Conservation (phyloP, 2,113 vertebrate genomes). For the Actenoides lindsayi region DNA sequence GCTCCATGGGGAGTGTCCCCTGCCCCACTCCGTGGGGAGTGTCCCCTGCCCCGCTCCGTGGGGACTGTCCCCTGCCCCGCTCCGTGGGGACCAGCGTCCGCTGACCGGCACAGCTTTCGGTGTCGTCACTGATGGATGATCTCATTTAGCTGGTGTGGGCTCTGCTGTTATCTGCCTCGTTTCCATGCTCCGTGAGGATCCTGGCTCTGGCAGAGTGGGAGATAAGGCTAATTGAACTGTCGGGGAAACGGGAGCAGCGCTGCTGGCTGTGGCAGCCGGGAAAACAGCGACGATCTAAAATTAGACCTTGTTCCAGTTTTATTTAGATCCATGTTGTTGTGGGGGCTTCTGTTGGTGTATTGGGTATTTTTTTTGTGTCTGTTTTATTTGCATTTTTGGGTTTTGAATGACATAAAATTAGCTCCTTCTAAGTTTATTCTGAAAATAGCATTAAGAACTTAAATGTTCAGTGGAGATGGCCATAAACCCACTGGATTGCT, state of each 20-base stretch:
- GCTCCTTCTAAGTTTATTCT: slow-evolving; percentile 9
- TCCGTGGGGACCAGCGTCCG: background rate
- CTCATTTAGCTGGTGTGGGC: background rate
- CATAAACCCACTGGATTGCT: background rate
- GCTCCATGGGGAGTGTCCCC: background rate
- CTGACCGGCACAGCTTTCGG: fast-evolving
- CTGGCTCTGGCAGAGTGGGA: background rate
- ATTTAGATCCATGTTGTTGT: background rate
- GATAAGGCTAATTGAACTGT: slow-evolving; percentile 31
- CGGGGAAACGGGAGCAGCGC: background rate
- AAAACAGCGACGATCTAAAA: background rate
- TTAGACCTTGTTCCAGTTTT: slow-evolving; percentile 3
- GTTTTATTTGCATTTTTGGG: slow-evolving; percentile 24
- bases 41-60: background rate
- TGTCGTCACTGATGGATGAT: background rate
- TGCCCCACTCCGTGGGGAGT: background rate
- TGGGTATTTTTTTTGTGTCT: background rate
- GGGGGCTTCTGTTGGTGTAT: background rate
- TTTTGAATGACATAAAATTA: slow-evolving; percentile 18
- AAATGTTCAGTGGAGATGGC: background rate
- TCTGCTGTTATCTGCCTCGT: background rate
- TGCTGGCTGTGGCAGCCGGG: background rate
- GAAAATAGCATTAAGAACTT: background rate
- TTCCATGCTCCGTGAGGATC: background rate
- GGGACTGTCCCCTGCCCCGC: background rate